Evolutionary conservation across 2,888 invertebrate genomes (phyloP), one percentile per base, ranked within the genome.

Genomic region (Drosophila prostipennis): DNA sequence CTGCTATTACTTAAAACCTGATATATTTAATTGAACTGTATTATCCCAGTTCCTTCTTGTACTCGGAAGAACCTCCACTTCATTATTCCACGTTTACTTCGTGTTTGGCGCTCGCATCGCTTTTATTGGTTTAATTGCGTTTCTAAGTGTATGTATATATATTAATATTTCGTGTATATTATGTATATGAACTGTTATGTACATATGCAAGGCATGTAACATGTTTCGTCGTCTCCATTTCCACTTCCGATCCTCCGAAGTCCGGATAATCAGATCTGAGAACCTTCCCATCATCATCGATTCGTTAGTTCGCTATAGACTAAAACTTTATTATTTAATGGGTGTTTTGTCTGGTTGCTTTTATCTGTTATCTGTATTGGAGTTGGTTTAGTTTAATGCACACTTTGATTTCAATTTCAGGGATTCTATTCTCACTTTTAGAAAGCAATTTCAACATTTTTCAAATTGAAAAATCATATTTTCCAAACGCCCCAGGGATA

Each of bases 381-480:
- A 40, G 40, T 57, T 67, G 59, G 32, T 43, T 63, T 54, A 65
- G 37, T 56, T 68, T 69, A 69, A 69, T 69, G 69, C 49, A 69
- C 69, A 70, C 40, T 63, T 63, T 61, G 46, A 68, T 69, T 69
- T 70, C 59, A 59, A 68, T 70, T 69, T 70, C 52, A 70, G 68
- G 65, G 67, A 16, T 68, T 49, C 63, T 53, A 16, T 68, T 49
- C 63, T 53, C 64, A 87, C 81, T 87, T 81, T 87, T 81, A 74
- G 53, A 87, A 81, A 81, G 81, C 72, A 77, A 59, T 56, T 59
- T 69, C 42, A 72, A 65, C 59, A 73, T 72, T 78, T 68, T 60
- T 65, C 79, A 65, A 54, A 86, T 83, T 83, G 80, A 80, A 85
- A 85, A 81, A 85, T 80, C 68, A 6, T 58, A 80, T 85, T 85